Evolutionary conservation across 2,113 vertebrate species (phyloP).

Genomic region (Xenotilapia longispinis): DNA sequence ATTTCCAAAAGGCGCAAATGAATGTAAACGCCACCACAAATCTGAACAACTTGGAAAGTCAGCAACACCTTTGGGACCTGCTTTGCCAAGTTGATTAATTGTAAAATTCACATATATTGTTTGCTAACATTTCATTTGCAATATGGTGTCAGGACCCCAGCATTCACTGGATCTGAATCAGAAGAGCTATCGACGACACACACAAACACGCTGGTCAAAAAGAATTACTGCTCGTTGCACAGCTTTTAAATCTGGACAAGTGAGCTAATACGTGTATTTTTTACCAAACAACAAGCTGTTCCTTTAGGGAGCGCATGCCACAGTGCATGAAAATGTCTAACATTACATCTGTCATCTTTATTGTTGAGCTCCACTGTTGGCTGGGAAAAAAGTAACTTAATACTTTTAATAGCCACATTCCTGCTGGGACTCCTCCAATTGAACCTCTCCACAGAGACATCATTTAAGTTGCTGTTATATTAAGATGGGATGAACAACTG

Average conservation of each 20-base stretch:
- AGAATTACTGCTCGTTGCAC: neutral
- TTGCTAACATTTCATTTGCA: neutral
- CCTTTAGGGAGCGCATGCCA: neutral
- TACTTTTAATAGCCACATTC: neutral
- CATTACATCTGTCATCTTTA: neutral
- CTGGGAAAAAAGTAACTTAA: neutral
- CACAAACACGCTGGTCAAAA: neutral
- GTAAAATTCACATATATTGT: neutral
- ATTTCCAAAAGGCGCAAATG: neutral
- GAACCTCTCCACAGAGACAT: slow-evolving; percentile 5
- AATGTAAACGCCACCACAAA: neutral
- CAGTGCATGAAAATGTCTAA: neutral
- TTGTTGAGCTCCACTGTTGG: neutral
- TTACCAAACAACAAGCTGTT: neutral
- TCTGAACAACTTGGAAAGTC: neutral
- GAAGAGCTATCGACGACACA: neutral
- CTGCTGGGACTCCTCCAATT: neutral
- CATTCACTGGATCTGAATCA: neutral
- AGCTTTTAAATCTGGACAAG: neutral
- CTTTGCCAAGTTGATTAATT: neutral
- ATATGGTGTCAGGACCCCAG: neutral
- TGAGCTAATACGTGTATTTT: neutral
- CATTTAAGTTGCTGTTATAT: neutral
- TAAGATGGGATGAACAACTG: neutral
- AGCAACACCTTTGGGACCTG: neutral